Evolutionary conservation across 2,797 vertebrate genomes (phyloP), one percentile per base, ranked within the genome.

Genomic region (Myotis planiceps): DNA sequence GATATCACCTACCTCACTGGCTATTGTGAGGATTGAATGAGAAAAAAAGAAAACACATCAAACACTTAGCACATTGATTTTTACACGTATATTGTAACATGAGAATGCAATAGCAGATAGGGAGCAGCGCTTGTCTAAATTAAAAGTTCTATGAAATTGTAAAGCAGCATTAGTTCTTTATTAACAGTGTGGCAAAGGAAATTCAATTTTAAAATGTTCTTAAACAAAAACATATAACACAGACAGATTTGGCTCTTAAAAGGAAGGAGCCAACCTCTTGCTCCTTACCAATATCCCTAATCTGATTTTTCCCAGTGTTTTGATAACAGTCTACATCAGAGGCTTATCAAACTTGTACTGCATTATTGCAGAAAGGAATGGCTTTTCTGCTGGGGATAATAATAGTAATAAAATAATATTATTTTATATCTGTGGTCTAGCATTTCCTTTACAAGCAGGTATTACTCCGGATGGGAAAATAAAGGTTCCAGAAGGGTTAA

Each of bases 381-480:
- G 72, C 10, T 95, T 95, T 92, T 96, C 92, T 95, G 15, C 72
- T 66, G 89, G 76, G 84, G 58, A 76, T 82, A 96, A 92, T 92
- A 96, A 92, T 60, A 66, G 74, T 65, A 71, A 85, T 69, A 90
- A 94, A 96, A 95, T 94, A 69, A 91, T 47, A 75, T 85, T 87
- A 83, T 74, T 96, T 96, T 90, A 95, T 55, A 84, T 84, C 76
- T 65, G 27, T 93, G 79, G 14, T 63, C 90, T 90, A 84, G 29
- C 49, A 55, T 39, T 94, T 89, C 63, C 60, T 90, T 91, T 94
- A 83, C 42, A 94, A 94, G 88, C 71, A 94, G 85, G 90, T 92
- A 94, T 95, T 96, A 21, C 75, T 96, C 93, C 75, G 84, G 72
- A 81, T 96, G 92, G 93, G 95, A 95, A 94, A 92, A 96, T 96